Base-by-base conservation (phyloP, 1,140 invertebrate species). In the Microvelia longipes region DNA sequence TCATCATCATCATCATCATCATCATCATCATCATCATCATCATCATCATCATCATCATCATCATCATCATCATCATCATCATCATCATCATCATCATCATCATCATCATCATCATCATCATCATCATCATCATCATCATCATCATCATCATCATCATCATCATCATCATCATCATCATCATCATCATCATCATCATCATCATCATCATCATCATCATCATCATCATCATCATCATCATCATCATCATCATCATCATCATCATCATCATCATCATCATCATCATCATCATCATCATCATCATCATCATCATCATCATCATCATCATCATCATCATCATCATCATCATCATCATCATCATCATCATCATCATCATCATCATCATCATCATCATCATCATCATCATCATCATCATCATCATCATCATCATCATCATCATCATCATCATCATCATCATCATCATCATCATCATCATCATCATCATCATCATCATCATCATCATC, bases 31-130 rank as follows among this genome's bases (percentile, higher is more conserved):
- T 69, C 60, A 15, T 26, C n/a, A 13, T 68, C 68, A 68, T 72
- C 68, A 63, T 30, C 71, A 11, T 27, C 14, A 1, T 5, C 60
- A 13, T 29, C 60, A 19, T 5, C 66, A 2, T 50, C 26, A 26
- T 29, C 66, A 25, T 66, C 66, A 70, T 73, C 60, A 66, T 68
- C 67, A 72, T 73, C 71, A 67, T 72, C 50, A 29, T 19, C 28
- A 1, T 30, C 24, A 2, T 28, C 5, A 68, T 11, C 1, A 1
- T 2, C n/a, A n/a, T 66, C 28, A 15, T 73, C 71, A 50, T 28
- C 69, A 65, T 26, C 11, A 19, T 25, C 26, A 29, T 66, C 28
- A n/a, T 70, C 50, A 67, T 29, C 68, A 63, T n/a, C 27, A 29
- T n/a, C n/a, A 61, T 64, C 64, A 29, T 29, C 67, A 61, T 71